Evolutionary conservation across 1,140 invertebrate species (phyloP), one percentile per base, ranked within the genome.

Genomic region (Sipha flava): DNA sequence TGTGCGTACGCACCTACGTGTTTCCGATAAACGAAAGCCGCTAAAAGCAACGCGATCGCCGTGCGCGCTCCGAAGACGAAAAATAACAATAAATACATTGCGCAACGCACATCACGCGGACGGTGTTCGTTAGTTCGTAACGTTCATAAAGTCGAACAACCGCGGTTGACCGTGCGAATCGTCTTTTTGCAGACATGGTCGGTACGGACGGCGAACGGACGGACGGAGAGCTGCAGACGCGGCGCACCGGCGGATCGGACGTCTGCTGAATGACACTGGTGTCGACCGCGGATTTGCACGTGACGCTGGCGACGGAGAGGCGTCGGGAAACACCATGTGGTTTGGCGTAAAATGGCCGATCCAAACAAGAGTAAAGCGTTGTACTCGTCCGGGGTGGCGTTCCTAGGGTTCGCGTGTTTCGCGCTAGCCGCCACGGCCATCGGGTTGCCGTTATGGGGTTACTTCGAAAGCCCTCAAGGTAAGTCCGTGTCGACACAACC

Each of bases 371-470:
- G 68, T 62, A 80, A 80, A 73, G 82, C 82, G 31, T 70, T 83
- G 23, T 84, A 84, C 80, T 88, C 82, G 84, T 89, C 91, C 85
- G 89, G 89, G 83, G 91, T 93, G 82, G 90, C 93, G 75, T 88
- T 89, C 82, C 87, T 94, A 81, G 92, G 92, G 81, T 90, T 94
- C 83, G 87, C 93, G 79, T 93, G 92, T 83, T 91, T 93, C 83
- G 89, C 92, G 54, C 88, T 93, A 82, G 91, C 91, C 45, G 90
- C 92, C 59, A 90, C 92, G 26, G 92, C 91, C 49, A 90, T 92
- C 66, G 90, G 90, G 81, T 86, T 92, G 83, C 93, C 92, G 52
- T 89, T 91, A 82, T 94, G 93, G 92, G 93, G 92, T 79, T 90
- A 93, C 84, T 94, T 91, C 86, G 89, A 89, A 82, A 92, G 90